A percentile compares a stretch with the other conserved stretches of the same genome.
phyloP scores from a whole-genome alignment of 2,888 invertebrate species.

The Anaspis maculata region DNA sequence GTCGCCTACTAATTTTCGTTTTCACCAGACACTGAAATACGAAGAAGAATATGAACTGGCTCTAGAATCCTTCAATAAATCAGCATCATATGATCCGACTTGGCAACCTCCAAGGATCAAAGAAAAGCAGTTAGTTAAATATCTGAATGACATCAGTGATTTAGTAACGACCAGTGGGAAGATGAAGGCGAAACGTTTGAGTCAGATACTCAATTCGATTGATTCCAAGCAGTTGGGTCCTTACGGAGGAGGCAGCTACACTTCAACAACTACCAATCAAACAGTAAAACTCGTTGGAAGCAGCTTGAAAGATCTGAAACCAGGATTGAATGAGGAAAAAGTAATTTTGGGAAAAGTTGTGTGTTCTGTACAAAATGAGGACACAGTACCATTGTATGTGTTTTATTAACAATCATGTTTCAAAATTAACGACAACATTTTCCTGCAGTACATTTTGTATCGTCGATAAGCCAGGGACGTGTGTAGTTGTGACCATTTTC shows the following conservation, averaged over 20 bases:
- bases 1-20: too few relatives aligned
- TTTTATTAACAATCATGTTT: constrained; percentile 3
- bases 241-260: constrained; percentile 53
- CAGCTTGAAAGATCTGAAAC: constrained; percentile 47
- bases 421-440: constrained; percentile 2
- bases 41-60: constrained; percentile 69
- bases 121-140: constrained; percentile 53
- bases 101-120: constrained; percentile 63
- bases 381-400: constrained; percentile 64
- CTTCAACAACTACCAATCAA: constrained; percentile 43
- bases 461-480: constrained; percentile 62
- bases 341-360: constrained; percentile 72
- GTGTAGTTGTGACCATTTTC: constrained; percentile 71
- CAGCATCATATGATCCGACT: constrained; percentile 62
- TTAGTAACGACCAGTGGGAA: constrained; percentile 61
- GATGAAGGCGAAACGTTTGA: constrained; percentile 63
- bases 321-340: constrained; percentile 58
- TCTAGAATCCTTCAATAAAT: constrained; percentile 58
- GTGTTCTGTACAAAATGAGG: constrained; percentile 68
- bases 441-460: constrained; percentile 67
- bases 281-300: constrained; percentile 45
- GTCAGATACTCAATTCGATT: constrained; percentile 58
- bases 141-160: constrained; percentile 56
- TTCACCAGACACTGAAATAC: constrained; percentile 69
- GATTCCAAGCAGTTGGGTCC: constrained; percentile 62